Conservation (phyloP, 2,888 invertebrate species). For the Escarpia spicata region DNA sequence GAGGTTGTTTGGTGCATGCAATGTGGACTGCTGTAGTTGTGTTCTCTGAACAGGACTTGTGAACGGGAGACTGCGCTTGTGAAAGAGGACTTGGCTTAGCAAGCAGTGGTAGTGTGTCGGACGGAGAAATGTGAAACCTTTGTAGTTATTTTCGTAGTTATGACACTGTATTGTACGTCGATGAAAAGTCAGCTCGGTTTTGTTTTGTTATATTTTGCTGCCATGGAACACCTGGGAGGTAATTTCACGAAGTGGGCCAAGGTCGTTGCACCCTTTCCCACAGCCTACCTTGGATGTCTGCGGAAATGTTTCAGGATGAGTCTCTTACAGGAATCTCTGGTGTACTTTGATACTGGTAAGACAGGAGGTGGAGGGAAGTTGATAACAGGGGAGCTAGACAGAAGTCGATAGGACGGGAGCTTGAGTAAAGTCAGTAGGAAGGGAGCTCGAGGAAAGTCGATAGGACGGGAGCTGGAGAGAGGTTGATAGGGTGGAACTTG, state of each 20-base stretch:
- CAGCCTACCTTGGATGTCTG: neutral
- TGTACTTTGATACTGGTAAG: neutral
- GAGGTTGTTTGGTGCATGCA: neutral
- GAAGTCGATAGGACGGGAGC: too few relatives aligned
- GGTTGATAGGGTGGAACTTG: neutral
- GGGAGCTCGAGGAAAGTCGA: too few relatives aligned
- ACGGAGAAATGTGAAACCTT: neutral
- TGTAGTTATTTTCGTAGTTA: neutral
- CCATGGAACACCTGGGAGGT: neutral
- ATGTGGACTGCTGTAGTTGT: neutral
- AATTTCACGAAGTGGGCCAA: neutral
- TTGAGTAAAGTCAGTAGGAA: too few relatives aligned
- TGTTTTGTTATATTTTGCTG: neutral
- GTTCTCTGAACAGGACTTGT: neutral
- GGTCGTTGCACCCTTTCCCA: neutral
- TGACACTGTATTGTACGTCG: neutral
- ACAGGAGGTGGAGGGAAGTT: neutral
- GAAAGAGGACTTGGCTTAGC: too few relatives aligned
- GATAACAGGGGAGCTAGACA: too few relatives aligned
- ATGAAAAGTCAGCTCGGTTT: neutral
- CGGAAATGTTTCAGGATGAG: neutral
- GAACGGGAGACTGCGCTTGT: neutral
- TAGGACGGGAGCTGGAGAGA: neutral
- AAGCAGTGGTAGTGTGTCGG: neutral
- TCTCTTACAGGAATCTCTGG: neutral